Evolutionary conservation across 2,113 vertebrate genomes (phyloP), one percentile per base, ranked within the genome.

Genomic region (Acanthochromis polyacanthus): DNA sequence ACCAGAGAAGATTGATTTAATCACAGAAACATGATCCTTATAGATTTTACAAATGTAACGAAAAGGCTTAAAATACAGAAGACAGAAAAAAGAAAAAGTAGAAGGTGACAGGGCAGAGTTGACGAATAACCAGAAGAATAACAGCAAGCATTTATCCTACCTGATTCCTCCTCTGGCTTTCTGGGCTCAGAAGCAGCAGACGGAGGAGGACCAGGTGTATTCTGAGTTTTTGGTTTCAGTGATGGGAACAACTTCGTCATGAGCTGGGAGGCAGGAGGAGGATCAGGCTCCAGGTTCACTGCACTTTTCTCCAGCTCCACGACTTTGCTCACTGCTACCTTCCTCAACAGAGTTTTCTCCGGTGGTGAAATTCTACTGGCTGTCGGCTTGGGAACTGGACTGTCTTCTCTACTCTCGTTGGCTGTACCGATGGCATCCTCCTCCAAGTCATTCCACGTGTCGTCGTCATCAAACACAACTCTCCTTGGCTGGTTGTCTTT

Each of bases 401-500:
- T 48, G 20, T 38, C 8, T 43, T 58, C 66, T 56, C 23, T 16
- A 0, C 55, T 40, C 17, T 81, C 66, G 1, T 57, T 16, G 17
- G 46, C 3, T 10, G 55, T 40, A 22, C 56, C 32, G 6, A 83
- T 78, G 43, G 38, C 48, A 0, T 90, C 85, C 68, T 96, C 96
- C 43, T 97, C 97, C 25, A 95, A 84, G 75, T 99, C 96, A 8
- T 95, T 95, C 98, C 98, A 99, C 0, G 98, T 97, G 91, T 96
- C 95, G 59, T 98, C 96, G 69, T 99, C 98, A 36, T 98, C 97
- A 88, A 99, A 99, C 61, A 96, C 95, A 8, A 97, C 82, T n/a
- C 78, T 73, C 64, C 36, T 92, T 32, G 53, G 60, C 5, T 71
- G 82, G 3, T 70, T 5, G 48, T 88, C 88, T 71, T 73, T 78